Evolutionary conservation across 2,888 invertebrate genomes (phyloP), one percentile per base, ranked within the genome.

Genomic region (Calameuta filiformis): DNA sequence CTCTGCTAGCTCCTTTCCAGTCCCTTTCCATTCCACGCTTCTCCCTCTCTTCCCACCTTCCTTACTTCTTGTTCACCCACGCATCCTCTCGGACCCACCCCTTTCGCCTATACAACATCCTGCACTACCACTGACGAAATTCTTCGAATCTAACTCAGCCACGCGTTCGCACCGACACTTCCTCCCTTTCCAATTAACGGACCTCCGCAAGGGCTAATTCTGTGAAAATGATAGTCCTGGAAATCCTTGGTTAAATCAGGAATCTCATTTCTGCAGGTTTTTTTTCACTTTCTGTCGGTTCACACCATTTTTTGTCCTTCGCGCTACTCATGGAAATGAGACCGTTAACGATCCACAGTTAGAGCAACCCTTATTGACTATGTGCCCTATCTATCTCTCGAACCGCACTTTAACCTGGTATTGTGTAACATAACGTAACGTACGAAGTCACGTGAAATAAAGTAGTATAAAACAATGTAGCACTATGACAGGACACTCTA

Each of bases 1-100:
- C 78, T 80, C 77, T 81, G 82, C 80, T 82, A 76, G 81, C 80
- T 82, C 81, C 80, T 77, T 76, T 76, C 68, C 40, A 56, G 73
- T 56, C 73, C 81, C 80, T 75, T 74, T 77, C 73, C 35, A 69
- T 30, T 77, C 73, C 74, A 35, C 69, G 56, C 9, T 76, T 23
- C 78, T 69, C 71, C 73, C 37, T 23, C 56, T 56, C 23, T 56
- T 23, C 56, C 2, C 12, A 6, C 15, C 56, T 56, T 56, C 23
- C 56, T 0, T 23, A 6, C 23, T 56, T 56, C 56, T 56, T 56
- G 56, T 9, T 56, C 23, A 9, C 6, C 9, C 23, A 56, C 56
- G 56, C 56, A 15, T 23, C 56, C 6, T 23, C 23, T 56, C 15
- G 0, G 15, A 23, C 9, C 23, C 56, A 2, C 23, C 56, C 56